phyloP scores from a whole-genome alignment of 2,113 vertebrate species.

The Eurypyga helias region DNA sequence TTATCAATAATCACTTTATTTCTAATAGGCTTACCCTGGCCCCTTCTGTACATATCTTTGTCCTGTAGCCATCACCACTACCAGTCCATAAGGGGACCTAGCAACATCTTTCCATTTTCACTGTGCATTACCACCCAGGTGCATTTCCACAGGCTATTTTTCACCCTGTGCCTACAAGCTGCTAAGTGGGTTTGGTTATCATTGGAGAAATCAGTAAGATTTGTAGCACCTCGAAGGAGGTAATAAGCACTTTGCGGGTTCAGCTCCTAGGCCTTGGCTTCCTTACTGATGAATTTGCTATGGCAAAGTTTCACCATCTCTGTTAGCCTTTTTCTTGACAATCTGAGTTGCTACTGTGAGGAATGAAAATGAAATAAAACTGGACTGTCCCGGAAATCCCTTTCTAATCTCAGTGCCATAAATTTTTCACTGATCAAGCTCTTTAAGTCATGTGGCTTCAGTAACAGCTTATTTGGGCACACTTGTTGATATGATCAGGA shows the following conservation, averaged over 20 bases:
- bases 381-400: not conserved
- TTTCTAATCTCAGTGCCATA: not conserved
- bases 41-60: not conserved
- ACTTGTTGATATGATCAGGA: not conserved
- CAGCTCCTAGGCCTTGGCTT: not conserved
- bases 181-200: not conserved
- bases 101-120: not conserved
- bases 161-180: not conserved
- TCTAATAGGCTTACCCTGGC: not conserved
- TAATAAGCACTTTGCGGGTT: not conserved
- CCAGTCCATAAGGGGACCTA: not conserved
- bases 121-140: not conserved
- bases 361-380: not conserved
- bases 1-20: not conserved
- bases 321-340: not conserved
- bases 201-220: not conserved
- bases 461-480: not conserved
- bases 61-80: not conserved
- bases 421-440: not conserved
- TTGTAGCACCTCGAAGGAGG: not conserved
- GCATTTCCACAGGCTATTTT: not conserved
- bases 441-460: not conserved
- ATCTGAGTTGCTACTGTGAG: not conserved
- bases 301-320: not conserved
- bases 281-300: not conserved